Evolutionary conservation across 2,888 invertebrate species (phyloP), one percentile per base, ranked within the genome.

Genomic region (Frankliniella fusca): DNA sequence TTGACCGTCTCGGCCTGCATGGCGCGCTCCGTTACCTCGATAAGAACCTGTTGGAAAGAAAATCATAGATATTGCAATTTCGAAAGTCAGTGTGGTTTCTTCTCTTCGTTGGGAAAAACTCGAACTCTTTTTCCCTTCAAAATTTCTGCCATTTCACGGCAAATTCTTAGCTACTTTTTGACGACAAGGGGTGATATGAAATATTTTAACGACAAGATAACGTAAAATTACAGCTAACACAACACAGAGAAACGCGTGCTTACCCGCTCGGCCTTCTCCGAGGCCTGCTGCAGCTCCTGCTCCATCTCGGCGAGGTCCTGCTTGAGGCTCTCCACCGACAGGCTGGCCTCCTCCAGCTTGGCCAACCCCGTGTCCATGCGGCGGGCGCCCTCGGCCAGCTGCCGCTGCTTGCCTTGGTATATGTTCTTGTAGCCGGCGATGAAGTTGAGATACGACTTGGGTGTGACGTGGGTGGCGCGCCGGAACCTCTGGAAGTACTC

Each of bases 311-410:
- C 97, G 83, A 98, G 91, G 86, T 98, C 97, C 87, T 94, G 94
- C 85, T 97, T 97, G 82, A 98, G 89, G 81, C 96, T 92, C 88
- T 97, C 95, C 0, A 98, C 98, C 0, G 97, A 96, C 86, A 94
- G 93, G 0, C 97, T 97, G 3, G 98, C 98, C 89, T 98, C 98
- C 83, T 97, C 94, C 81, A 98, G 90, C 89, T 98, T 98, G 86
- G 97, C 95, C 85, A 98, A 90, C 82, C 98, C 98, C 5, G 96
- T 97, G 87, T 98, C 97, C 97, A 98, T 98, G 87, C 98, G 91
- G 84, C 93, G 90, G 18, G 97, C 97, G 61, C 97, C 95, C 86
- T 96, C 94, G 5, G 95, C 96, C 49, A 98, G 90, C 87, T 98
- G 97, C 86, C 93, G 93, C 87, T 94, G 94, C 88, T 97, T 98